Percentiles rank a stretch among this genome's conserved stretches.
phyloP scores from a whole-genome alignment of 2,113 vertebrate species.

The Suncus etruscus region DNA sequence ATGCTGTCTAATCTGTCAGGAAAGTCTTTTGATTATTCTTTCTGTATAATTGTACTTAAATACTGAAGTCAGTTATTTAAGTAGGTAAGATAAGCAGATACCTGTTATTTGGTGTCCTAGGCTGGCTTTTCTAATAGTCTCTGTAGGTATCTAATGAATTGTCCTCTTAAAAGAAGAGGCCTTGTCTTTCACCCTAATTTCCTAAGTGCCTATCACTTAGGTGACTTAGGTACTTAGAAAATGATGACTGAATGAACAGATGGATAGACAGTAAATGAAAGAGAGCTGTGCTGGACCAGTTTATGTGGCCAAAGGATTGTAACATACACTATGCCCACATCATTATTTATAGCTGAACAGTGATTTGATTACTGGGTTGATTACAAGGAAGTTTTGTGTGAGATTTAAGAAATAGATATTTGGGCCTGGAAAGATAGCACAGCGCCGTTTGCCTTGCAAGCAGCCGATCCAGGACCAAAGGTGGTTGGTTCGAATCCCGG shows the following conservation, averaged over 20 bases:
- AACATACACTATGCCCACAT: background rate
- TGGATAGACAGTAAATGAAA: background rate
- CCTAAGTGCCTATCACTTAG: background rate
- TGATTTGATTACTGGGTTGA: background rate
- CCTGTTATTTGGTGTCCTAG: background rate
- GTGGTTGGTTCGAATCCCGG: no score
- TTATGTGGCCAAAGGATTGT: background rate
- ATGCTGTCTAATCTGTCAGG: background rate
- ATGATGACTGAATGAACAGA: background rate
- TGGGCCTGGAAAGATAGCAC: background rate
- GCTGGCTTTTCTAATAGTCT: background rate
- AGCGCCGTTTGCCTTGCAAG: no score
- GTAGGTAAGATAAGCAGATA: background rate
- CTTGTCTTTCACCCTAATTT: background rate
- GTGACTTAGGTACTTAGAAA: background rate
- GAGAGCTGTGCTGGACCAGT: background rate
- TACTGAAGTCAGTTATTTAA: background rate
- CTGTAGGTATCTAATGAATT: background rate
- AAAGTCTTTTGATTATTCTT: background rate
- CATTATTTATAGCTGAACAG: background rate
- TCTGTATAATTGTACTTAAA: background rate
- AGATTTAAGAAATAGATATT: background rate
- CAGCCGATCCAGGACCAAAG: no score
- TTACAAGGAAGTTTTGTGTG: background rate
- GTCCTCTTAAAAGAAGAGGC: background rate